A percentile compares a stretch with the other conserved stretches of the same genome.
These are phyloP conservation scores for Psilopsiagon aymara DNA, from an alignment of 2,113 vertebrate species.

Conservation along the genomic window DNA sequence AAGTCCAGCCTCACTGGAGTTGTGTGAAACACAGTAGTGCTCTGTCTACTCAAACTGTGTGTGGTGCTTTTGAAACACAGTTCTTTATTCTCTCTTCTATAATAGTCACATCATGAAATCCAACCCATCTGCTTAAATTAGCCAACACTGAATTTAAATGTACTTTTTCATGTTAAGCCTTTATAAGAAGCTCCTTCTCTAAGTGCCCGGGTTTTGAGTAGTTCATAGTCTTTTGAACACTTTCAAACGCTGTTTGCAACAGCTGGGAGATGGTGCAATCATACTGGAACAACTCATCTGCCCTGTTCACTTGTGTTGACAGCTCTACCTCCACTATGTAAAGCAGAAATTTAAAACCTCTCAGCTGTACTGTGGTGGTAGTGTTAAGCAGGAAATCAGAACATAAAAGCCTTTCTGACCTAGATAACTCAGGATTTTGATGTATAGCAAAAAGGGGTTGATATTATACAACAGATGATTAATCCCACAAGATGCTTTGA, in stretches of 20 bases:
- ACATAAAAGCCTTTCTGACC: conserved; percentile 29
- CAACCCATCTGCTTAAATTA: neutral
- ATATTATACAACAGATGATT: conserved; percentile 20
- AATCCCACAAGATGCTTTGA: conserved; percentile 25
- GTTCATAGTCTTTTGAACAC: neutral
- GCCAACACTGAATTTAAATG: neutral
- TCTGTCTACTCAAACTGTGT: neutral
- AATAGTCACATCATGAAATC: neutral
- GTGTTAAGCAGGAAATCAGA: conserved; percentile 14
- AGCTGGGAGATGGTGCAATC: neutral
- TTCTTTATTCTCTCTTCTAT: neutral
- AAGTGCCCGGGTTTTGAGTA: neutral
- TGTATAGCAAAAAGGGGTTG: conserved; percentile 1
- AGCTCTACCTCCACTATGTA: neutral
- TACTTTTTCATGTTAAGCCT: neutral
- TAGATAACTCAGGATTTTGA: conserved; percentile 41
- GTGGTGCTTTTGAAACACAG: neutral
- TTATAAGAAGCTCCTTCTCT: neutral
- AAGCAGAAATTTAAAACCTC: neutral
- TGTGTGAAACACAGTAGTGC: neutral
- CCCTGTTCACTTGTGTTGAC: neutral
- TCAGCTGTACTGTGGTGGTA: neutral
- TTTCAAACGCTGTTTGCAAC: neutral
- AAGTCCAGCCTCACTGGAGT: neutral
- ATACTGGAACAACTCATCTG: neutral